Base-by-base conservation (phyloP, 2,888 invertebrate genomes). In the Andrena chrysosceles region DNA sequence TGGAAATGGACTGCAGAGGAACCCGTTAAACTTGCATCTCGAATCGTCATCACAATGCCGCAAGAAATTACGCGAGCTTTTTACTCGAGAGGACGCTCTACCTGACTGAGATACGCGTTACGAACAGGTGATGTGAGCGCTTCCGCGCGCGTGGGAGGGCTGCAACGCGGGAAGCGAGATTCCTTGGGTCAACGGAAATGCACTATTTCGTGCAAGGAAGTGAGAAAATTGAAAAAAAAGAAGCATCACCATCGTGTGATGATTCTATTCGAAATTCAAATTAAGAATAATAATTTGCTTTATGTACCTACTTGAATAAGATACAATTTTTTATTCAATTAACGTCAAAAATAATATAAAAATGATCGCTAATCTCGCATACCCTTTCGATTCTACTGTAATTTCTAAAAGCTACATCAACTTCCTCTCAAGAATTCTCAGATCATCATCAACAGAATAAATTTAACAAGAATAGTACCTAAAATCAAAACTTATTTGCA, bases 21-120 rank as follows among this genome's bases (percentile, higher is more conserved):
- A n/a, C 23, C 16, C n/a, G 66, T 26, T 26, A n/a, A 52, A 68
- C 31, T 54, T 49, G 31, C 10, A 56, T n/a, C 49, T 68, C 67
- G 52, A 54, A 52, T 54, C 67, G 31, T 68, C 54, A 33, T 54
- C 67, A 68, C 29, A 33, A 52, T 52, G 33, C 52, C 13, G 31
- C 52, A 68, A 52, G 52, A 68, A 68, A 68, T 68, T 68, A 68
- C 31, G 26, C 49, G n/a, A 10, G 66, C n/a, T 49, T 66, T 66
- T 66, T 66, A 16, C 63, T 33, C 62, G 33, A 13, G 20, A 23
- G 23, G 42, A 23, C 13, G 42, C 8, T 42, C 42, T 42, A 42
- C 16, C 42, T 42, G 29, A 5, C 29, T 48, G 42, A 67, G 52
- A 68, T 54, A 68, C 52, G 31, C 31, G 52, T n/a, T 20, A 31